Percentiles rank a stretch among this genome's conserved stretches.
Conservation (phyloP, 2,888 invertebrate genomes). For the Caenorhabditis parvicauda region DNA sequence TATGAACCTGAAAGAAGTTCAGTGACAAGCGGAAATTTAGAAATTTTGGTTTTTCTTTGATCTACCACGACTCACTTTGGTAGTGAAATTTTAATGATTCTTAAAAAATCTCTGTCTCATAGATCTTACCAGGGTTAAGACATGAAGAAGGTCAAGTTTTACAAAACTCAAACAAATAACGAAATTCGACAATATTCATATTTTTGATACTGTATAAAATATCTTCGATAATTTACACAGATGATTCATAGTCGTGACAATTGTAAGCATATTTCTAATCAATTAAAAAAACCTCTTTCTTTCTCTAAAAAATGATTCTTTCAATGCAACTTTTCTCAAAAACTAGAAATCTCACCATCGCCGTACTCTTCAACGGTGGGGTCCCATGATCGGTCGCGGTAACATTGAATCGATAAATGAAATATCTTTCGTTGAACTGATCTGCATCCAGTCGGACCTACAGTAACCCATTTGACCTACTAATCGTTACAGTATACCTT, state of each 20-base stretch:
- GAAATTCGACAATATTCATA: no score
- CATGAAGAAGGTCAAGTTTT: no score
- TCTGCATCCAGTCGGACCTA: slow-evolving; percentile 79
- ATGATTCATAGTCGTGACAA: background rate
- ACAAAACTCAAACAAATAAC: no score
- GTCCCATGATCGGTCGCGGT: slow-evolving; percentile 64
- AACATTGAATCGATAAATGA: slow-evolving; percentile 65
- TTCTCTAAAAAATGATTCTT: no score
- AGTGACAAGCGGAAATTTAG: no score
- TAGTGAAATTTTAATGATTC: no score
- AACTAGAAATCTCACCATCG: slow-evolving; percentile 62
- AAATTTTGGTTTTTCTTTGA: background rate
- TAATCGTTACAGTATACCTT: slow-evolving; percentile 74
- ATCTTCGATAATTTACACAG: no score
- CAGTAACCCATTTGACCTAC: background rate
- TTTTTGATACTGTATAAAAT: no score
- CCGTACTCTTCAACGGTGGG: slow-evolving; percentile 56
- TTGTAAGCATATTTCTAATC: background rate
- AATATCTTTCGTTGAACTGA: slow-evolving; percentile 71
- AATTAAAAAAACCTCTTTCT: background rate
- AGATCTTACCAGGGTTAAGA: no score
- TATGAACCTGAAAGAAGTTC: no score
- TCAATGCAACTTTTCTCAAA: background rate
- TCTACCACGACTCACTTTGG: background rate
- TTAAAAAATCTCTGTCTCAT: no score